These are phyloP conservation scores for Suricata suricatta DNA, from an alignment of 2,113 vertebrate species.

Conservation along the genomic window DNA sequence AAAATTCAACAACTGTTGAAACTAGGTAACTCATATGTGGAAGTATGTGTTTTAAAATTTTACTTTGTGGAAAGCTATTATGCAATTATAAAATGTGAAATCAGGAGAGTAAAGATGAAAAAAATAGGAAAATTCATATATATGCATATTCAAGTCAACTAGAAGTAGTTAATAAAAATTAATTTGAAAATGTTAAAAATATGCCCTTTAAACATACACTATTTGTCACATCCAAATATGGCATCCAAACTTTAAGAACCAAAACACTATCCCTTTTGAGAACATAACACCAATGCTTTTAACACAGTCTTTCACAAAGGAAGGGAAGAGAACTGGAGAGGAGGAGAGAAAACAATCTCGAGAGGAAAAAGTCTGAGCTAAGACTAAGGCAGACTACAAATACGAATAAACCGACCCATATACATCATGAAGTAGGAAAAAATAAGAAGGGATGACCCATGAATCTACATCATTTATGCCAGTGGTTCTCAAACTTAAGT, in stretches of 20 bases:
- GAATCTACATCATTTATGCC: neutral
- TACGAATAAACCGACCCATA: neutral
- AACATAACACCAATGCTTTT: neutral
- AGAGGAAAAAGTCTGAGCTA: neutral
- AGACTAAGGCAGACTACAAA: neutral
- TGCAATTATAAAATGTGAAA: neutral
- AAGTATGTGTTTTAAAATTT: conserved; percentile 8
- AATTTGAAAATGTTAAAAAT: conserved; percentile 29
- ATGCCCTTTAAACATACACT: neutral
- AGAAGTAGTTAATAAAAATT: conserved; percentile 1
- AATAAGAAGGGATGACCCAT: neutral
- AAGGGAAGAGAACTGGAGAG: neutral
- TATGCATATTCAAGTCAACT: neutral
- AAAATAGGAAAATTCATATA: neutral
- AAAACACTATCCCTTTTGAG: neutral
- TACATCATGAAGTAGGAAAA: neutral
- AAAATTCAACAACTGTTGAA: conserved; percentile 17
- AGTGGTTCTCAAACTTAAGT: neutral
- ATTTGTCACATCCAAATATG: neutral
- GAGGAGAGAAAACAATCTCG: neutral
- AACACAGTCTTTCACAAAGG: neutral
- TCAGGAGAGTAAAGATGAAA: neutral
- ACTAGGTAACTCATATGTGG: neutral
- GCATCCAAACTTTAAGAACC: neutral
- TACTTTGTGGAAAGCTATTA: conserved; percentile 3